Evolutionary conservation across 2,797 vertebrate species (phyloP).

Genomic region (Tolypeutes matacus): DNA sequence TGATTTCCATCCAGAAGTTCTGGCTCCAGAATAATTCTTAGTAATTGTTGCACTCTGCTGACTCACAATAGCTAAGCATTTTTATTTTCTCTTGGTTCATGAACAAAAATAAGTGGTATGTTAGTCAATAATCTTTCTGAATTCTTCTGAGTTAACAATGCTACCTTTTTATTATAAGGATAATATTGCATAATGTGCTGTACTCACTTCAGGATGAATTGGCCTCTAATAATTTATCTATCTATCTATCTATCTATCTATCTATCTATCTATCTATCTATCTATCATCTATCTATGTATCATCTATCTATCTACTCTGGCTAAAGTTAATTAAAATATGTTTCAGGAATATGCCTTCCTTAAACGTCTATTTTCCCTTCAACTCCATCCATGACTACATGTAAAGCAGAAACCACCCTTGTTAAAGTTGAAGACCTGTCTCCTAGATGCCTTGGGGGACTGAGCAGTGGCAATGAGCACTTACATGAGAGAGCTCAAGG

Average conservation of each 20-base stretch:
- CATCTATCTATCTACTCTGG: too few relatives aligned
- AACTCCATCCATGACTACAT: too few relatives aligned
- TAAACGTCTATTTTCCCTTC: too few relatives aligned
- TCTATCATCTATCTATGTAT: too few relatives aligned
- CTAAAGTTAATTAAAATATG: neutral
- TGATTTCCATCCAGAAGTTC: neutral
- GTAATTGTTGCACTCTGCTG: accelerated
- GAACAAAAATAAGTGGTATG: too few relatives aligned
- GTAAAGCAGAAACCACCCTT: too few relatives aligned
- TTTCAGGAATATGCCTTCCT: neutral
- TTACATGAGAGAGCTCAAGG: neutral
- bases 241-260: too few relatives aligned
- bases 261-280: too few relatives aligned
- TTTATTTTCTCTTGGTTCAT: neutral
- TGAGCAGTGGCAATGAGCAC: accelerated
- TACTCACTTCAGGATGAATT: neutral
- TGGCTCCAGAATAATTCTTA: neutral
- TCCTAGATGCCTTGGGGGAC: too few relatives aligned
- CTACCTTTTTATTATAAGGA: neutral
- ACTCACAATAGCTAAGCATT: neutral
- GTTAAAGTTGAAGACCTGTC: too few relatives aligned
- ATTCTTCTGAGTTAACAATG: neutral
- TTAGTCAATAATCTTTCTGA: too few relatives aligned
- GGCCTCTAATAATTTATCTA: neutral
- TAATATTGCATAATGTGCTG: neutral